Evolutionary conservation across 2,888 invertebrate genomes (phyloP).

Genomic region (Synanthedon andrenaeformis): DNA sequence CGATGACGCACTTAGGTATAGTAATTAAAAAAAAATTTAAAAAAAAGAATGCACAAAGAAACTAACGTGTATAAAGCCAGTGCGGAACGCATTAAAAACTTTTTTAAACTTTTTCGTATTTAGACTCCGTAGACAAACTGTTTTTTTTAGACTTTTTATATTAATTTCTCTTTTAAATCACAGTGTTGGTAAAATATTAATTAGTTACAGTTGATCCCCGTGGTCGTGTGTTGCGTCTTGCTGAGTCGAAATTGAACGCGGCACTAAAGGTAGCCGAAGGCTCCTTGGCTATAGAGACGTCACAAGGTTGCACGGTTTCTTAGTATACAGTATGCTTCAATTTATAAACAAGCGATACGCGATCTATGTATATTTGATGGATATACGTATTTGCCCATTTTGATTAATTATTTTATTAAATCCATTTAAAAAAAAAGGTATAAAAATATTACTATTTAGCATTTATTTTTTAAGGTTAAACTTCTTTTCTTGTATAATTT

Average conservation of each 20-base stretch:
- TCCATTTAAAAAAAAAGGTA: too few species aligned
- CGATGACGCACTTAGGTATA: too few species aligned
- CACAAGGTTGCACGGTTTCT: constrained; percentile 27
- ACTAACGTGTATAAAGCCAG: constrained; percentile 9
- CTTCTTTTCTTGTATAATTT: too few species aligned
- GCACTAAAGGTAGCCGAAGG: constrained; percentile 23
- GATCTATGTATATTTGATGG: too few species aligned
- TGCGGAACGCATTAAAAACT: constrained; percentile 9
- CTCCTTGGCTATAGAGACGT: constrained; percentile 6
- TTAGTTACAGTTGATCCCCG: constrained; percentile 20
- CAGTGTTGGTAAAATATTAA: constrained; percentile 20
- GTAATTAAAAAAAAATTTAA: background rate
- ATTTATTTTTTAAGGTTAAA: too few species aligned
- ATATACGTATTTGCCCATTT: too few species aligned
- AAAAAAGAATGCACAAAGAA: constrained; percentile 1
- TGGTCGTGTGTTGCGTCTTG: constrained; percentile 16
- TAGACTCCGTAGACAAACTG: constrained; percentile 13
- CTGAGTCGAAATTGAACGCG: constrained; percentile 25
- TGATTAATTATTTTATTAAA: too few species aligned
- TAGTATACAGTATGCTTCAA: constrained; percentile 20
- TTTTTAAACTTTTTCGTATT: constrained; percentile 12
- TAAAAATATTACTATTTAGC: too few species aligned
- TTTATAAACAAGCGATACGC: background rate
- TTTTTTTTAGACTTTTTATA: constrained; percentile 12
- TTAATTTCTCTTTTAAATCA: constrained; percentile 18